Evolutionary conservation across 35 echinoderm and acorn worm species (phyloP), one percentile per base, ranked within the genome.

Genomic region (Nesometra sesokonis): DNA sequence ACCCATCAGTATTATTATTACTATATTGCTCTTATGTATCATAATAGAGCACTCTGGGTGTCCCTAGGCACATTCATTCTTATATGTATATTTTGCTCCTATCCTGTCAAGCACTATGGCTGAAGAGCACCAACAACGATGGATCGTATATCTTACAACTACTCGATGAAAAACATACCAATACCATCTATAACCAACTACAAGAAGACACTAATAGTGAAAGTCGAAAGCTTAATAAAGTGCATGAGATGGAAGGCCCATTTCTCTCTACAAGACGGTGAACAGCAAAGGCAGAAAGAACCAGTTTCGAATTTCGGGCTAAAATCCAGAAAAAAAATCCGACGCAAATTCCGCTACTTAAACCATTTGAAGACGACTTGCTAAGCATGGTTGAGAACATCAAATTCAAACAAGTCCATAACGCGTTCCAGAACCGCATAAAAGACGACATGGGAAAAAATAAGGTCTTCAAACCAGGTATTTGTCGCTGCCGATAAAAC

Each of bases 141-240:
- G 35, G 81, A 83, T 11, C 30, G 32, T 36, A 8, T 83, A 27
- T 13, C 5, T 8, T 83, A 36, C 30, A n/a, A 11, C 23, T 57
- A 85, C 31, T 47, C 43, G n/a, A 85, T 29, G 27, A 85, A 85
- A n/a, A 83, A 83, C 32, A 83, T 83, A 4, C 84, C 84, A 3
- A 47, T 85, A 11, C 84, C 84, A 30, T 85, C 43, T 17, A 29
- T n/a, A 11, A 17, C 13, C 11, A 40, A 76, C 9, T 47, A 85
- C 35, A 85, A 9, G 43, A 85, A 85, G 47, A 5, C 29, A 31
- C 36, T 85, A 4, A 27, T 57, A 11, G 84, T 76, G 30, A 85
- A 85, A 57, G 84, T 85, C 13, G 84, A 85, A 57, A 85, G 84
- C 47, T 35, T 85, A 17, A 19, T 85, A 19, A 85, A 85, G 35